Conservation (phyloP, 2,113 vertebrate genomes). For the Lethenteron camtschaticum region DNA sequence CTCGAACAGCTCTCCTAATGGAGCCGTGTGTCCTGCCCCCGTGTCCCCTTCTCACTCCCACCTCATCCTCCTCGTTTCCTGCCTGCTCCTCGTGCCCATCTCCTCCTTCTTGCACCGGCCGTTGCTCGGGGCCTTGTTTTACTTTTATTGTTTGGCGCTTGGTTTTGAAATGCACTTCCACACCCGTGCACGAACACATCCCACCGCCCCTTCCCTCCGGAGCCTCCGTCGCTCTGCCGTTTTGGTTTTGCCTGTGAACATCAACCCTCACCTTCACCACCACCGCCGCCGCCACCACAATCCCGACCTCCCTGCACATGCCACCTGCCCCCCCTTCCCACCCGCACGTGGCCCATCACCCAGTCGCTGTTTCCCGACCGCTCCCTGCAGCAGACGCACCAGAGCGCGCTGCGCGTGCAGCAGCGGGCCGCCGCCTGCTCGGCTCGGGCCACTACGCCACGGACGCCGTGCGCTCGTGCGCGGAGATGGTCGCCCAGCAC, state of each 20-base stretch:
- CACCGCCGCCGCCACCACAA: constrained; percentile 26
- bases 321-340: constrained; percentile 29
- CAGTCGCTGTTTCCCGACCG: constrained; percentile 95
- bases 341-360: constrained; percentile 8
- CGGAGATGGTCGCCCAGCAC: constrained; percentile 79
- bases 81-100: too few species aligned
- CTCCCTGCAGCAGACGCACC: constrained; percentile 96
- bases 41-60: too few species aligned
- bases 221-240: too few species aligned
- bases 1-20: too few species aligned
- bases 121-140: too few species aligned
- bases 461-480: constrained; percentile 65
- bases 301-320: constrained; percentile 28
- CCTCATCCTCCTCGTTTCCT: too few species aligned
- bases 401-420: constrained; percentile 89
- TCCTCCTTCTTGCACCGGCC: too few species aligned
- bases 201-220: too few species aligned
- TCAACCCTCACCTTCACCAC: constrained; percentile 30
- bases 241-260: constrained; percentile 22
- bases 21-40: too few species aligned
- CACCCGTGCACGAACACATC: too few species aligned
- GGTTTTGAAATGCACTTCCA: too few species aligned
- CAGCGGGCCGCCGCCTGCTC: constrained; percentile 79
- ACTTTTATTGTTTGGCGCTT: too few species aligned
- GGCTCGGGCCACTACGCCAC: constrained; percentile 80